Evolutionary conservation across 2,797 vertebrate species (phyloP).

Genomic region (Tenualosa thibaudeaui): DNA sequence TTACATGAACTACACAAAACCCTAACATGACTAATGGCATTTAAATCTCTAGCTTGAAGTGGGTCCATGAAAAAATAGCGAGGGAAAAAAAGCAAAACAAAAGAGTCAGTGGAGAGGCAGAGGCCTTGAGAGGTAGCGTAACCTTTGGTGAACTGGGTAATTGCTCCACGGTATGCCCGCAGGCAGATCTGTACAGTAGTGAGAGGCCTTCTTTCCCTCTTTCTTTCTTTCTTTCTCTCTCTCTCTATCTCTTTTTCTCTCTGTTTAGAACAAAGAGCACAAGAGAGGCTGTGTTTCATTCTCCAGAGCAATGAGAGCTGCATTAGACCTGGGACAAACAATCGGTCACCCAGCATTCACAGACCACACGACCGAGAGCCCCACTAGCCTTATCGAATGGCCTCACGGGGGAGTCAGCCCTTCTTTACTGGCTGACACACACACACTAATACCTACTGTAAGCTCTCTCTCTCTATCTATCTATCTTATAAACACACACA

Average conservation of each 20-base stretch:
- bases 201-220: slow-evolving; percentile 25
- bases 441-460: slow-evolving; percentile 17
- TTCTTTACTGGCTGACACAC: slow-evolving; percentile 26
- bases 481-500: slow-evolving; percentile 6
- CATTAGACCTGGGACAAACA: slow-evolving; percentile 21
- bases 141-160: slow-evolving; percentile 38
- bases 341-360: neutral
- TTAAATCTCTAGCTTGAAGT: slow-evolving; percentile 13
- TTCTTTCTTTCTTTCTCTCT: slow-evolving; percentile 22
- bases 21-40: slow-evolving; percentile 18
- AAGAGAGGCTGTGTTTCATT: slow-evolving; percentile 43
- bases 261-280: slow-evolving; percentile 30
- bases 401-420: slow-evolving; percentile 1
- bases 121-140: slow-evolving; percentile 32
- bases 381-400: neutral
- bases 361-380: slow-evolving; percentile 2
- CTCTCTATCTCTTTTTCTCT: neutral
- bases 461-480: neutral
- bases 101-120: slow-evolving; percentile 20
- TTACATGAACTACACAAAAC: neutral
- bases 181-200: slow-evolving; percentile 7
- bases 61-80: neutral
- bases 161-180: slow-evolving; percentile 8
- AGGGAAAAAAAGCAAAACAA: neutral
- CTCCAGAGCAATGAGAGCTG: slow-evolving; percentile 25